Conservation (phyloP, 2,797 vertebrate species). For the Limosa lapponica region DNA sequence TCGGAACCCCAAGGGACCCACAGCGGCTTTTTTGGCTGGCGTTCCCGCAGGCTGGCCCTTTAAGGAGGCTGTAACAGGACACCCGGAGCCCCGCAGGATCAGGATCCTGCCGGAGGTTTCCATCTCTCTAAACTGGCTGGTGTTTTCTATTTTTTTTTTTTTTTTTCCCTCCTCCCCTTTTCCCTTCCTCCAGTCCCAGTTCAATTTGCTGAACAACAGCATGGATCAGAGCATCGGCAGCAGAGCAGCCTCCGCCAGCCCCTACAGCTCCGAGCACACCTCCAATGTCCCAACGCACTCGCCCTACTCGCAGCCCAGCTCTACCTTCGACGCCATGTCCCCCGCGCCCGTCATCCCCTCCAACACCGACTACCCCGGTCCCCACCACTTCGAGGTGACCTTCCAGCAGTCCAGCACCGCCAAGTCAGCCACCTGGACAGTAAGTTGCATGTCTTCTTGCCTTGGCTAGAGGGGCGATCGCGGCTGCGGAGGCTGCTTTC, state of each 20-base stretch:
- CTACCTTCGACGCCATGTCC: conserved; percentile 97
- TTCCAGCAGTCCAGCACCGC: conserved; percentile 99
- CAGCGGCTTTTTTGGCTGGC: conserved; percentile 50
- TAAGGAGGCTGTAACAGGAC: conserved; percentile 87
- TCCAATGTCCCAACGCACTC: conserved; percentile 94
- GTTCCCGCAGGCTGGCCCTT: conserved; percentile 70
- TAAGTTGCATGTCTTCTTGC: conserved; percentile 80
- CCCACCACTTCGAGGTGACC: conserved; percentile 95
- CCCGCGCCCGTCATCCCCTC: conserved; percentile 96
- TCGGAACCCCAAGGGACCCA: background rate
- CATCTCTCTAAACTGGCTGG: conserved; percentile 76
- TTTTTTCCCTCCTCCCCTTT: conserved; percentile 78
- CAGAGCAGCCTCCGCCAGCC: conserved; percentile 91
- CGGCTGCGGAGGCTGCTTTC: fast-evolving
- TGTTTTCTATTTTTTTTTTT: conserved; percentile 6
- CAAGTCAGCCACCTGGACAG: conserved; percentile 98
- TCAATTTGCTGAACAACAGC: conserved; percentile 97
- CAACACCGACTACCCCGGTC: conserved; percentile 96
- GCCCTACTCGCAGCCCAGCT: conserved; percentile 98
- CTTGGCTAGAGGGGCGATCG: background rate
- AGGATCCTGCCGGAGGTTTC: conserved; percentile 72
- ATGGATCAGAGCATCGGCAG: conserved; percentile 96
- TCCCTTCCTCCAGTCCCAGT: conserved; percentile 91
- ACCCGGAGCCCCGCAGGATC: conserved; percentile 71
- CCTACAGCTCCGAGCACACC: conserved; percentile 94